phyloP scores from a whole-genome alignment of 2,113 vertebrate species.

The Apus apus region DNA sequence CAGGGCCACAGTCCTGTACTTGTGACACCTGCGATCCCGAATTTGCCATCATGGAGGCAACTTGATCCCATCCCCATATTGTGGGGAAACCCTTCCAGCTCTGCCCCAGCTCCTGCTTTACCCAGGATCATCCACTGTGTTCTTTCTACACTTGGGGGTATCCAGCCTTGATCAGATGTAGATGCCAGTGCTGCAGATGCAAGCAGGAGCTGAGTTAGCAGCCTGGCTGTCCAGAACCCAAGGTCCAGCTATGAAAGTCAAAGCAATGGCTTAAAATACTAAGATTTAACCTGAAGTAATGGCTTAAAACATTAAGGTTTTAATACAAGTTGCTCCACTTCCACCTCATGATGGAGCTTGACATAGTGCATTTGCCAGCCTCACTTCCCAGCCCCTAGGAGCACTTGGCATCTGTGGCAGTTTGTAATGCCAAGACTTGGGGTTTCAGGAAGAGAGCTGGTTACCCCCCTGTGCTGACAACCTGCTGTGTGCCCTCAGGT shows the following conservation, averaged over 20 bases:
- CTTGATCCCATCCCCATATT: background rate
- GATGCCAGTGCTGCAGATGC: background rate
- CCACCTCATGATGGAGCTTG: background rate
- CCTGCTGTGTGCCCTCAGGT: background rate
- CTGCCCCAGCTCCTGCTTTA: background rate
- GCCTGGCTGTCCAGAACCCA: fast-evolving
- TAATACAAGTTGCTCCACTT: background rate
- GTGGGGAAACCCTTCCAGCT: background rate
- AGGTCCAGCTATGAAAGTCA: background rate
- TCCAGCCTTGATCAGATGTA: background rate
- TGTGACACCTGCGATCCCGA: background rate
- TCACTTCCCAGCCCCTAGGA: background rate
- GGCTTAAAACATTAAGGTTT: background rate
- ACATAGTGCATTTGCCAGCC: background rate
- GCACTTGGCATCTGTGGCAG: background rate
- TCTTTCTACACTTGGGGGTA: background rate
- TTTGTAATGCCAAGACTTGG: background rate
- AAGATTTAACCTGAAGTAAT: background rate
- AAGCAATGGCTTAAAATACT: background rate
- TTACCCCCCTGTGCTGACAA: background rate
- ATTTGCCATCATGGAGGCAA: fast-evolving
- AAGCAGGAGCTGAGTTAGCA: background rate
- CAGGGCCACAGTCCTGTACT: background rate
- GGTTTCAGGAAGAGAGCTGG: background rate
- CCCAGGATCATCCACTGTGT: background rate